Percentiles rank a stretch among this genome's conserved stretches.
phyloP scores from a whole-genome alignment of 2,888 invertebrate genomes.

The Nemapogon koenigi region DNA sequence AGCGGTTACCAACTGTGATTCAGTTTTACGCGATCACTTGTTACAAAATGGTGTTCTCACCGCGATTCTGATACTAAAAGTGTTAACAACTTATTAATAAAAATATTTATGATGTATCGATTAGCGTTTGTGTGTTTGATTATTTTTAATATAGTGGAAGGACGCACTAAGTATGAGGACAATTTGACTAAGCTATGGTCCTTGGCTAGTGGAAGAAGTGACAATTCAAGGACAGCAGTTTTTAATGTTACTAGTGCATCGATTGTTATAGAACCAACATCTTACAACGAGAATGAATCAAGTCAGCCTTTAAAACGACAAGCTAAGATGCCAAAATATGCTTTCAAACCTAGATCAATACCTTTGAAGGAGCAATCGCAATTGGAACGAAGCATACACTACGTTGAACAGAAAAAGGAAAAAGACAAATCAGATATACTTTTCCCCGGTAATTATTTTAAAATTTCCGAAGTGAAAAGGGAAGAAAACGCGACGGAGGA shows the following conservation, averaged over 20 bases:
- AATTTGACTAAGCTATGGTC: conserved; percentile 46
- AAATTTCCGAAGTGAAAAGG: conserved; percentile 57
- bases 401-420: conserved; percentile 29
- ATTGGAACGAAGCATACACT: conserved; percentile 37
- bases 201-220: conserved; percentile 30
- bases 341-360: conserved; percentile 44
- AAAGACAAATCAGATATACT: conserved; percentile 41
- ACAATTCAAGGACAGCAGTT: conserved; percentile 31
- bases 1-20: conserved; percentile 44
- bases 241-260: conserved; percentile 46
- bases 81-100: too few species aligned
- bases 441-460: conserved; percentile 56
- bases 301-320: too few species aligned
- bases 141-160: too few species aligned
- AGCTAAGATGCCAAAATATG: conserved; percentile 21
- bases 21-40: conserved; percentile 60
- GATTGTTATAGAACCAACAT: conserved; percentile 28
- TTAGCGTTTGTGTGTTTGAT: conserved; percentile 3
- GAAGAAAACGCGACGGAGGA: conserved; percentile 23
- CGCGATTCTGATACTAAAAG: too few species aligned
- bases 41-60: conserved; percentile 55
- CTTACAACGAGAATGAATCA: conserved; percentile 21
- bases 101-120: conserved; percentile 6
- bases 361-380: conserved; percentile 27
- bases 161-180: conserved; percentile 35